Evolutionary conservation across 2,113 vertebrate genomes (phyloP), one percentile per base, ranked within the genome.

Genomic region (Leptosomus discolor): DNA sequence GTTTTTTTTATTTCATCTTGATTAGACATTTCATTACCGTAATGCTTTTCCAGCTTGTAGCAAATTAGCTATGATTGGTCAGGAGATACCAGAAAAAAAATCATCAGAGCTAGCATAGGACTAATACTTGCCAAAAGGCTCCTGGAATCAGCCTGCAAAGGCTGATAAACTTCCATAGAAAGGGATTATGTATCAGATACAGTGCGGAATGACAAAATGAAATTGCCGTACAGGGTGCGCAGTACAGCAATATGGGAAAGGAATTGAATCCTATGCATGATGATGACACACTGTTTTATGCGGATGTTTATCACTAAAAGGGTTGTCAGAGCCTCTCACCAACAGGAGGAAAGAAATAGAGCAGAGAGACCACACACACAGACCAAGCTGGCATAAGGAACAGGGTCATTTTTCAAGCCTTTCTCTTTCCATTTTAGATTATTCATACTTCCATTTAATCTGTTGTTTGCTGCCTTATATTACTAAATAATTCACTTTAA

Each of bases 311-410:
- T 92, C 69, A 53, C 76, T 85, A 53, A 85, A 82, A 83, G 34
- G 60, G 12, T 78, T 94, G 46, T 94, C 85, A 92, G 45, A 95
- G 21, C 27, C 51, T 92, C 92, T 94, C 74, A 94, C 65, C 65
- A 89, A 61, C 29, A 57, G 13, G 11, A 93, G 50, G 50, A 94
- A 94, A 83, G 65, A 94, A 96, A 92, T 12, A 89, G 80, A 95
- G 64, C 65, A 79, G 61, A 84, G 71, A 91, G 69, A 88, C 77
- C 92, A 97, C 92, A 96, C 92, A 96, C 82, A 89, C 56, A 87
- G 68, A 89, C 36, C 9, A 90, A 71, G 37, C 58, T 91, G 45
- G 61, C 76, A 91, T n/a, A 78, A 80, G 45, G 51, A 89, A 50
- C 26, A 39, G 27, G 19, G 50, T 71, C 2, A 36, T 93, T 92